phyloP scores from a whole-genome alignment of 92 coral and sea anemone genomes.

The Phenganax subtilis region DNA sequence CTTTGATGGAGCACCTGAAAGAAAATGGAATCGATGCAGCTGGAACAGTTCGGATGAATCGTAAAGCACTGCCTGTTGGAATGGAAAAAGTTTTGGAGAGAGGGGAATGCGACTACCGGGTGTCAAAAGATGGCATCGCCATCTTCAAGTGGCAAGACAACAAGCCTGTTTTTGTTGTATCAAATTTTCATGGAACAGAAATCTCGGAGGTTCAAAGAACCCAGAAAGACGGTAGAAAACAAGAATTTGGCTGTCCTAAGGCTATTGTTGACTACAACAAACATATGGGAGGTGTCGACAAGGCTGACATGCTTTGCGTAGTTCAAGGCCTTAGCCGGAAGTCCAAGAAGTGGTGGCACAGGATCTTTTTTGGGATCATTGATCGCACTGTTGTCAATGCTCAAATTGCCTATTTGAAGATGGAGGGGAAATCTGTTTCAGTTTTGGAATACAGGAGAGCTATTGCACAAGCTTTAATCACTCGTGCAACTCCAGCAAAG shows the following conservation, averaged over 20 bases:
- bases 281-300: constrained; percentile 55
- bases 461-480: constrained; percentile 49
- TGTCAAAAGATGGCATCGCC: constrained; percentile 44
- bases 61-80: constrained; percentile 37
- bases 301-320: constrained; percentile 59
- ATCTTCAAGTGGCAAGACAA: constrained; percentile 61
- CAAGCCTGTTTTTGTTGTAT: constrained; percentile 51
- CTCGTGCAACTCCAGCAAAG: constrained; percentile 45
- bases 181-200: constrained; percentile 58
- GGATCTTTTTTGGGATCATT: constrained; percentile 51
- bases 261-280: constrained; percentile 49
- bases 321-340: constrained; percentile 49
- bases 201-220: constrained; percentile 46
- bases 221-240: constrained; percentile 53
- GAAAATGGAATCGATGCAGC: constrained; percentile 51
- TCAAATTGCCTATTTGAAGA: constrained; percentile 43
- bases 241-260: constrained; percentile 40
- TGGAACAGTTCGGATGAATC: constrained; percentile 32
- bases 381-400: constrained; percentile 58
- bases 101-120: constrained; percentile 31
- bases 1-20: constrained; percentile 54
- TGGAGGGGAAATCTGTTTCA: constrained; percentile 33
- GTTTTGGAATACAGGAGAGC: constrained; percentile 46
- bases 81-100: constrained; percentile 14
- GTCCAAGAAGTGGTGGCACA: constrained; percentile 60